These are phyloP conservation scores for Phthorimaea operculella DNA, from an alignment of 1,140 invertebrate genomes.

Conservation along the genomic window DNA sequence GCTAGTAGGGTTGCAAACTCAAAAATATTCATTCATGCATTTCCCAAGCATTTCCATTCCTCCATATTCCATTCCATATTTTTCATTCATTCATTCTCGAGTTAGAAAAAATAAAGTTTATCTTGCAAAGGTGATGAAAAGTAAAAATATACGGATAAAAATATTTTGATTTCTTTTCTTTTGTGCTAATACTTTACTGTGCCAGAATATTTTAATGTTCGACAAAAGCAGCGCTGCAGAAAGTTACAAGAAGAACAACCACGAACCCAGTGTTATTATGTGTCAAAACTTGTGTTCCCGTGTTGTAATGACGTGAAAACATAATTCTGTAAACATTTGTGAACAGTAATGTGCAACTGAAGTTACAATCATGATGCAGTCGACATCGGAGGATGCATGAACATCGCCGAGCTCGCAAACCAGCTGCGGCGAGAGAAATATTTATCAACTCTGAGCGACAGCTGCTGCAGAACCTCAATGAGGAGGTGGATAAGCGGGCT, in stretches of 20 bases:
- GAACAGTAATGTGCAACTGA: constrained; percentile 32
- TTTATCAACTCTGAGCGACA: constrained; percentile 64
- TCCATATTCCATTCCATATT: no score
- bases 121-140: no score
- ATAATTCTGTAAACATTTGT: constrained; percentile 19
- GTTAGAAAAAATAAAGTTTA: no score
- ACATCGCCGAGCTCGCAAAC: constrained; percentile 60
- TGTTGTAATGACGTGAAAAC: constrained; percentile 18
- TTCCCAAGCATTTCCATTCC: no score
- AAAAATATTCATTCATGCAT: no score
- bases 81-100: no score
- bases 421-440: constrained; percentile 59
- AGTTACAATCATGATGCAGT: constrained; percentile 52
- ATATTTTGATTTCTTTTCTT: constrained; percentile 16
- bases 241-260: background rate
- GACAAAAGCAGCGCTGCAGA: no score
- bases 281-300: constrained; percentile 29
- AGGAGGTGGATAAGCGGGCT: constrained; percentile 56
- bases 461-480: constrained; percentile 61
- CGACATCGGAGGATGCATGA: constrained; percentile 58
- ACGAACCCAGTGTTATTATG: constrained; percentile 14
- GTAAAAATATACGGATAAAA: no score
- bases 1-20: no score
- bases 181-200: constrained; percentile 9
- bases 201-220: no score